Percentiles rank a stretch among this genome's conserved stretches.
Conservation (phyloP, 2,797 vertebrate species). For the Urosaurus nigricauda region DNA sequence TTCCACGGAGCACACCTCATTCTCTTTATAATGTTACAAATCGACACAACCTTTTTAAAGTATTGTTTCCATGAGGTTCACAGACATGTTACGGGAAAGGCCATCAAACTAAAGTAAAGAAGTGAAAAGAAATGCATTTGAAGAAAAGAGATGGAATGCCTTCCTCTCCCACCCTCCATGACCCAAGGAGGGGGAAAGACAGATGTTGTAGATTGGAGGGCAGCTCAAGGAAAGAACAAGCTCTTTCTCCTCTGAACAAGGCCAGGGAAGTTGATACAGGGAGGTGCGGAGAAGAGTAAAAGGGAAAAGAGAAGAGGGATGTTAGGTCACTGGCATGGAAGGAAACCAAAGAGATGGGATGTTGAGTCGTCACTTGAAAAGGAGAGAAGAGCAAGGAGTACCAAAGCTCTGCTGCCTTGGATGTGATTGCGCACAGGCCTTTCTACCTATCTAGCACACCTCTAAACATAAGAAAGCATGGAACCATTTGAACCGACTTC, state of each 20-base stretch:
- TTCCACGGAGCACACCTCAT: constrained; percentile 73
- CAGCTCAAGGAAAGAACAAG: constrained; percentile 47
- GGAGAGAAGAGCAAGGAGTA: background rate
- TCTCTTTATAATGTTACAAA: constrained; percentile 57
- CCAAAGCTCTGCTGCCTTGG: background rate
- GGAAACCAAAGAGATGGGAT: constrained; percentile 49
- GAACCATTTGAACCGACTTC: background rate
- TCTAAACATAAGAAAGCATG: background rate
- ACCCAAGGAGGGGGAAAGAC: constrained; percentile 20
- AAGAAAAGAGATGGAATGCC: constrained; percentile 23
- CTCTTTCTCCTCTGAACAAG: constrained; percentile 41
- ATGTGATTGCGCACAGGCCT: background rate
- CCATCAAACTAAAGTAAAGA: background rate
- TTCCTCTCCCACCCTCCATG: background rate
- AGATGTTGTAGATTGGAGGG: background rate
- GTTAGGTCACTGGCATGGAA: constrained; percentile 59
- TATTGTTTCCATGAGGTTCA: constrained; percentile 43
- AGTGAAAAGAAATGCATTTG: constrained; percentile 14
- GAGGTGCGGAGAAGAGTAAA: constrained; percentile 48
- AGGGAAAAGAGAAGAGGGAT: constrained; percentile 42
- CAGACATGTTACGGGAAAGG: background rate
- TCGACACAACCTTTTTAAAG: constrained; percentile 17
- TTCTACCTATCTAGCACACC: background rate
- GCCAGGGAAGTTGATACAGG: constrained; percentile 38
- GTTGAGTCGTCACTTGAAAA: background rate